These are phyloP conservation scores for Pyrochroa serraticornis DNA, from an alignment of 2,888 invertebrate species.

Conservation along the genomic window DNA sequence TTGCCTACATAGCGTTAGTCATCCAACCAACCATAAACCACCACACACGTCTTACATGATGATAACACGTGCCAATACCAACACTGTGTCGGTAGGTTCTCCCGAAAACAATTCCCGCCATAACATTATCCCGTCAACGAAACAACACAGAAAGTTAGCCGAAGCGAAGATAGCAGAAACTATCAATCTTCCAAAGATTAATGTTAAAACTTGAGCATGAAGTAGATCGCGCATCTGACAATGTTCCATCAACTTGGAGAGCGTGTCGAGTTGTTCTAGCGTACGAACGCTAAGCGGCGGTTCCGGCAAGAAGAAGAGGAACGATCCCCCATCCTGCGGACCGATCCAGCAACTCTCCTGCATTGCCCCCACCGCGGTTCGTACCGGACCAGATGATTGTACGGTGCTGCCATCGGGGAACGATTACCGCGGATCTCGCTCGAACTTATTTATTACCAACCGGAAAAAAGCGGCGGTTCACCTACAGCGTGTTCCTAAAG, in stretches of 20 bases:
- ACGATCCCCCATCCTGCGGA: constrained; percentile 7
- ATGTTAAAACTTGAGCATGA: constrained; percentile 48
- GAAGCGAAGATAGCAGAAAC: constrained; percentile 1
- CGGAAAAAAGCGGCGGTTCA: constrained; percentile 21
- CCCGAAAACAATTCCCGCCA: neutral
- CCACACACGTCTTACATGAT: too few relatives aligned
- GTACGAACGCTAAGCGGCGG: constrained; percentile 22
- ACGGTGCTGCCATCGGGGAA: constrained; percentile 46
- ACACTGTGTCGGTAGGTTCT: too few relatives aligned
- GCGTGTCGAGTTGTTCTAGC: constrained; percentile 31
- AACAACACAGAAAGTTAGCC: neutral
- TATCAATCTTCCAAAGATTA: constrained; percentile 54
- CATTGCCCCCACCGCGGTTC: constrained; percentile 28
- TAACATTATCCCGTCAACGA: neutral
- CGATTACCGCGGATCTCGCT: constrained; percentile 37
- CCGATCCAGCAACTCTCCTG: constrained; percentile 14
- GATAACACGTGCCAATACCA: too few relatives aligned
- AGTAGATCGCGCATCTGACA: constrained; percentile 46
- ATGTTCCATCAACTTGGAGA: constrained; percentile 44
- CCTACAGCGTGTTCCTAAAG: neutral
- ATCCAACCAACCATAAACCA: too few relatives aligned
- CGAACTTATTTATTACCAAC: constrained; percentile 40
- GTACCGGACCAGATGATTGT: constrained; percentile 36
- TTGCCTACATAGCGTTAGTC: too few relatives aligned
- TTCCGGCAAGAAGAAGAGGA: constrained; percentile 19